These are phyloP conservation scores for Drosophila carrolli DNA, from an alignment of 1,140 invertebrate genomes.

Conservation along the genomic window DNA sequence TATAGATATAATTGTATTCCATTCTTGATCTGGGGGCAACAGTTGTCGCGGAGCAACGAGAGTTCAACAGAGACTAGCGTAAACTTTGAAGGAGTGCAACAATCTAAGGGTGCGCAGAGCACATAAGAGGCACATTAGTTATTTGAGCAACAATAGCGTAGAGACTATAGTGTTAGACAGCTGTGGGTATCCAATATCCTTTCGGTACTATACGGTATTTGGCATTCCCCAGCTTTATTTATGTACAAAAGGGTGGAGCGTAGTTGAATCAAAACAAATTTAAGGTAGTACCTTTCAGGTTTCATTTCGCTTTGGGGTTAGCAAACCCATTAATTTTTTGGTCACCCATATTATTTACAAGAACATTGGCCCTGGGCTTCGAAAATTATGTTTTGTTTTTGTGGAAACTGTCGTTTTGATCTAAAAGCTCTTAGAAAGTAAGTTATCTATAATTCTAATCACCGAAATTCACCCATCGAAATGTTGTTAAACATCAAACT, in stretches of 20 bases:
- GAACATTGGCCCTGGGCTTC: background rate
- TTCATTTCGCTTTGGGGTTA: no score
- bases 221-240: conserved; percentile 32
- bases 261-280: background rate
- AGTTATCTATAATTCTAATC: no score
- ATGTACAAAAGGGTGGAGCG: conserved; percentile 6
- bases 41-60: conserved; percentile 1
- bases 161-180: conserved; percentile 53
- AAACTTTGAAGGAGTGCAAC: conserved; percentile 72
- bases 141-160: conserved; percentile 61
- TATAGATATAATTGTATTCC: conserved; percentile 8
- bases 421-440: background rate
- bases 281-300: background rate
- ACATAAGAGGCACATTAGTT: conserved; percentile 73
- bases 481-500: no score
- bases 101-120: conserved; percentile 55
- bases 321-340: background rate
- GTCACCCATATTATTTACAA: background rate
- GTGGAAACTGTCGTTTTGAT: background rate
- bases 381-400: no score
- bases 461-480: no score
- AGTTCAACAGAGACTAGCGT: conserved; percentile 61
- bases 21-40: conserved; percentile 5
- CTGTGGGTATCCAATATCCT: conserved; percentile 25
- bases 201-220: conserved; percentile 9